Evolutionary conservation across 2,797 vertebrate genomes (phyloP), one percentile per base, ranked within the genome.

Genomic region (Parauchenoglanis punctatus): DNA sequence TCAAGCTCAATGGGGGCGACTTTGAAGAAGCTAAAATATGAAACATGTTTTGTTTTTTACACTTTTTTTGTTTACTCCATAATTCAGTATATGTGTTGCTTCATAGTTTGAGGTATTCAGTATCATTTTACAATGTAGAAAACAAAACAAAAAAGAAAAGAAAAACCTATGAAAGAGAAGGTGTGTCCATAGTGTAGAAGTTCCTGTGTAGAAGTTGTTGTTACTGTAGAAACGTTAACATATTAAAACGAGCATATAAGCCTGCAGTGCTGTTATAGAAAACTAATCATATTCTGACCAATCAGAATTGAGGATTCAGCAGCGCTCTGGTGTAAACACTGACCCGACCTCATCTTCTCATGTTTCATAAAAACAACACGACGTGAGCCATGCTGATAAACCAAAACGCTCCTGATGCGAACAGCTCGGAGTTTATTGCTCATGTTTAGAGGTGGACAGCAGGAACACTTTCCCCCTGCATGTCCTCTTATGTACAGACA

Each of bases 361-460:
- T 11, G 25, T 81, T 44, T 18, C 40, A 44, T 49, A 18, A 61
- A 68, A 65, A 20, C 4, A 40, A 68, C 54, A 35, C 15, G 13
- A 58, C 3, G 4, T 7, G 70, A 25, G 65, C 12, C 8, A 18
- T 49, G 54, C 8, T 15, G n/a, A 76, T 56, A 67, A 80, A 81
- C 18, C 75, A 35, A 49, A 73, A 61, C 31, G 56, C 83, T 65
- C 67, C 87, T 18, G 46, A 58, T 13, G 35, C 35, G 7, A 81
- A 81, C 78, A 81, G 70, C 31, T 84, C 35, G 0, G 59, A 81
- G 52, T 88, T 88, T 88, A 85, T 88, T 88, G 87, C 84, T 88
- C 35, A 7, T 44, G 58, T 88, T 83, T 76, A 10, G 31, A 82
- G 68, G 46, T 12, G 25, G 20, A 54, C 76, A 81, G 83, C 17